A percentile compares a stretch with the other conserved stretches of the same genome.
Conservation (phyloP, 2,113 vertebrate species). For the Atractosteus spatula region DNA sequence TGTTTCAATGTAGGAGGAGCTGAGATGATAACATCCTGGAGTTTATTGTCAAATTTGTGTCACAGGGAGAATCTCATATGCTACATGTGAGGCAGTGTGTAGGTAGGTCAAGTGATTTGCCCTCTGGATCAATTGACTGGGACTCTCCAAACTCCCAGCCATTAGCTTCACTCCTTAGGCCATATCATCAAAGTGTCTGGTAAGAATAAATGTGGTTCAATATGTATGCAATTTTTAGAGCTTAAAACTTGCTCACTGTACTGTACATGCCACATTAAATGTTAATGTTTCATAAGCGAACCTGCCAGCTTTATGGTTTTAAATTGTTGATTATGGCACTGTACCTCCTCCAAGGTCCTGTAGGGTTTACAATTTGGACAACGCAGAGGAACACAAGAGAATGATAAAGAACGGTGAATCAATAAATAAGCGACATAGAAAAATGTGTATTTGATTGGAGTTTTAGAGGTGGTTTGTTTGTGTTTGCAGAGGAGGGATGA, state of each 20-base stretch:
- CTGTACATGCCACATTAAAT: conserved; percentile 27
- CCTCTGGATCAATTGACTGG: conserved; percentile 66
- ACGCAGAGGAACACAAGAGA: too few species aligned
- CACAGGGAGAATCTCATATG: too few species aligned
- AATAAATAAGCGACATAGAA: too few species aligned
- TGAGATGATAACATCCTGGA: not conserved
- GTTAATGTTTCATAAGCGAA: conserved; percentile 23
- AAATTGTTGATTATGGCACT: conserved; percentile 2
- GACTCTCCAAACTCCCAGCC: conserved; percentile 50
- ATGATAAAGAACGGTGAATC: too few species aligned
- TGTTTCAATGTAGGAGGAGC: conserved; percentile 9
- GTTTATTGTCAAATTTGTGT: conserved; percentile 10
- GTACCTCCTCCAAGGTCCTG: not conserved
- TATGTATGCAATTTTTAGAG: conserved; percentile 57
- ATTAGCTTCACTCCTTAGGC: conserved; percentile 37
- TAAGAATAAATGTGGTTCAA: conserved; percentile 41
- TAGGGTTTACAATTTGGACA: too few species aligned
- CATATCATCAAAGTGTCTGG: conserved; percentile 14
- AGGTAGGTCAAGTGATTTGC: conserved; percentile 69
- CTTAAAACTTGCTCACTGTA: conserved; percentile 54
- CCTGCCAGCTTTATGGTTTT: conserved; percentile 13
- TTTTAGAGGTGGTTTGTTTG: too few species aligned
- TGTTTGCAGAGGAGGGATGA: too few species aligned
- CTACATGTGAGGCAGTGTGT: conserved; percentile 34
- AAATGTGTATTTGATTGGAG: too few species aligned